Base-by-base conservation (phyloP, 2,797 vertebrate genomes). In the Scomberomorus guttatus region DNA sequence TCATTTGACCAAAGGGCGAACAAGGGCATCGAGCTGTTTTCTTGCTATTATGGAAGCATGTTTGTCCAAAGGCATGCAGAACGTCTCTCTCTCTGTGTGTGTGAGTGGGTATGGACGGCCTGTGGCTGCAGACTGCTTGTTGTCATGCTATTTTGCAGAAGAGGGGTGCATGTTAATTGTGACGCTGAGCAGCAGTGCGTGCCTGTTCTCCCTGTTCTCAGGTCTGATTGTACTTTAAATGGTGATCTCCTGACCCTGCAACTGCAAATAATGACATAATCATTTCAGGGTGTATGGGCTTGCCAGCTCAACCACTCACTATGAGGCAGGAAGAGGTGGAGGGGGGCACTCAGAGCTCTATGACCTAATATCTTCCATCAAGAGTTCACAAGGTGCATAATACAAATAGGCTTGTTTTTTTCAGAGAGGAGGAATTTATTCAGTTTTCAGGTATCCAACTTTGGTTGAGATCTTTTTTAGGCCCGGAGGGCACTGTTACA, bases 191-290 rank as follows among this genome's bases (percentile, higher is more conserved):
- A 65, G 12, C 56, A 76, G 52, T 8, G 7, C 9, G n/a, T 60
- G 52, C 12, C 9, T 55, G 54, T 15, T 52, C n/a, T 14, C 22
- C 15, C 6, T 55, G 54, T 15, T 50, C 14, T 48, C 70, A 50
- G 44, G 52, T 70, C 44, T 54, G 37, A 75, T 24, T 39, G 46
- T 22, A 54, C 32, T 55, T 42, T 22, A 44, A 66, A 60, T 24
- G 27, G 8, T 27, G 71, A 58, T 66, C 12, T 6, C 22, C 37
- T 63, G 62, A 72, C 75, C 77, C 70, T 52, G 55, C 75, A 51
- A 10, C 63, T 77, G 78, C 66, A 80, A 72, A 67, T 71, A 66
- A 86, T 85, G 75, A 84, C 80, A 75, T 80, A 75, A 91, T 79
- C 52, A 57, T 78, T 72, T 48, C 51, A 51, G 52, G 56, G 55